phyloP scores from a whole-genome alignment of 2,797 vertebrate species.

The Choloepus didactylus region DNA sequence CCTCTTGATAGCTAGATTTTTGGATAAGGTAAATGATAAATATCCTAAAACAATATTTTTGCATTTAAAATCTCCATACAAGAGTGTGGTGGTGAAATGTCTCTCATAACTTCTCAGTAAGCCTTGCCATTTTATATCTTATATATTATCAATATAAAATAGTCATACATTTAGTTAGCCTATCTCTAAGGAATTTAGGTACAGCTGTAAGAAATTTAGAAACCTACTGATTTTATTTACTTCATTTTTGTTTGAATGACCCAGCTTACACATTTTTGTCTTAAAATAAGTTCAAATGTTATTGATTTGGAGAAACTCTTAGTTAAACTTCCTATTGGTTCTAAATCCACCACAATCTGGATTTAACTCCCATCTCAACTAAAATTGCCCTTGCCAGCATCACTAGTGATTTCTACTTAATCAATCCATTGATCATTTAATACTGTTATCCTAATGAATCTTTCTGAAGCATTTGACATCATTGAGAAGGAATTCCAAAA shows the following conservation, averaged over 20 bases:
- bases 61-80: background rate
- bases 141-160: background rate
- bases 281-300: background rate
- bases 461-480: background rate
- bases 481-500: background rate
- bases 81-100: background rate
- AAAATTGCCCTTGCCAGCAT: background rate
- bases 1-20: background rate
- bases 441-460: background rate
- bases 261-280: background rate
- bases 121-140: background rate
- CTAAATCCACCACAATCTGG: background rate
- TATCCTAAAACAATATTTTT: conserved; percentile 3
- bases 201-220: background rate
- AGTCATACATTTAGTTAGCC: background rate
- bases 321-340: background rate
- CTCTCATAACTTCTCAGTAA: background rate
- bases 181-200: background rate
- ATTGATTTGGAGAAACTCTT: background rate
- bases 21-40: background rate
- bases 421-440: background rate
- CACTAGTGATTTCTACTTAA: background rate
- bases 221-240: background rate
- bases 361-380: background rate
- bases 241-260: background rate